Base-by-base conservation (phyloP, 2,113 vertebrate genomes). In the Crypturellus undulatus region DNA sequence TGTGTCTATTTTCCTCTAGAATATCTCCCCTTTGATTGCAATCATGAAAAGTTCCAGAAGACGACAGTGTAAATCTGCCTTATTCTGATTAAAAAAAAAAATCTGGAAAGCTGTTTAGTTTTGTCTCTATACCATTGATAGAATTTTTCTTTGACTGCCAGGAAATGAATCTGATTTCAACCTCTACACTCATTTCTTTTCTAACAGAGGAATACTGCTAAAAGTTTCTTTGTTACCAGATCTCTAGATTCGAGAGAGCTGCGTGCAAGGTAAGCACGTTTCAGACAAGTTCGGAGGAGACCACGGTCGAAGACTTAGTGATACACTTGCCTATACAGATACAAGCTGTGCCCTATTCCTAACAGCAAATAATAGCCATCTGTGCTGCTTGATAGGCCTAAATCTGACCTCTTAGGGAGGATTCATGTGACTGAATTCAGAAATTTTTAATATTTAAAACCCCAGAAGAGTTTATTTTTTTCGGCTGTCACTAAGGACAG, bases 1-100 rank as follows among this genome's bases (percentile, higher is more conserved):
- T 93, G 38, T 49, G 92, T 22, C 36, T 72, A 36, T 86, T 90
- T 96, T 96, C 85, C 79, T 76, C 65, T 47, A 14, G 30, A 58
- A 1, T 94, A 84, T 93, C 85, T 93, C 26, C 62, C 24, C 5
- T 92, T 94, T 92, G 49, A 72, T 58, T 88, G 47, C 18, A 72
- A 58, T 47, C 78, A 5, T 36, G 32, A 79, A 77, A 1, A 3
- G 13, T 80, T 81, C 52, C n/a, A 86, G 80, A 18, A 71, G 51
- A 91, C 86, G 36, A 94, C 0, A 1, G 43, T 7, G 12, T 69
- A 93, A 95, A 79, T 10, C 45, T 84, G 18, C 26, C 12, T 16
- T 9, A 58, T 4, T 65, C 9, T 43, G 14, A 42, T 45, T 45
- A 22, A 49, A 49, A 49, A 49, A 47, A 47, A 47, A 47, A 38